Base-by-base conservation (phyloP, 2,113 vertebrate genomes). In the Stigmatopora nigra region DNA sequence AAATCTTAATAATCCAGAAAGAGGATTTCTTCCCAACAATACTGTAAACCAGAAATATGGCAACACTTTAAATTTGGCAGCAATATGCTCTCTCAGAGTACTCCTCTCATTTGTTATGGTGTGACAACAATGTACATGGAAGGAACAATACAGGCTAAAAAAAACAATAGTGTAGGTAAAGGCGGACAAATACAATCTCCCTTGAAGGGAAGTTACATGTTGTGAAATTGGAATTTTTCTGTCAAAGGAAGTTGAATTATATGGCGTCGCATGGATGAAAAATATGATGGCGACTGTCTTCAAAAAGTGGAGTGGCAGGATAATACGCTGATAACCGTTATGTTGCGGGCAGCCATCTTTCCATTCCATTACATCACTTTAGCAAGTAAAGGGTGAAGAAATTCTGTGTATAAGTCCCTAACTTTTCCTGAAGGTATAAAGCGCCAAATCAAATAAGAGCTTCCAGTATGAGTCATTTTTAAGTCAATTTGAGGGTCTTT, bases 231-330 rank as follows among this genome's bases (percentile, higher is more conserved):
- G 60, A 16, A 22, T 31, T 65, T n/a, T 48, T 57, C 65, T 65
- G 61, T 65, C 67, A 73, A 44, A 61, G 65, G 9, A 72, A 61
- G 64, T 11, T 7, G 16, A 31, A 17, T 56, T n/a, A 56, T 20
- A 20, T 35, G 17, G 17, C 22, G 44, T 53, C 17, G 51, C 2
- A 25, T 19, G n/a, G 51, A 25, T 2, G 2, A 31, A 31, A 13
- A 22, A 55, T 20, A 36, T 36, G 31, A 58, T 59, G 15, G n/a
- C 11, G 15, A 0, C 48, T 1, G 48, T 19, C 48, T 51, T 51
- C 48, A 31, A 31, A 31, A 31, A 31, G 2, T n/a, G 7, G 48
- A 51, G 5, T 51, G 17, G 19, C 19, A 22, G 19, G 51, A 10
- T 53, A 52, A 52, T 10, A 22, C 9, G 9, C 19, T 53, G 19